Evolutionary conservation across 2,113 vertebrate species (phyloP).

Genomic region (Trichomycterus rosablanca): DNA sequence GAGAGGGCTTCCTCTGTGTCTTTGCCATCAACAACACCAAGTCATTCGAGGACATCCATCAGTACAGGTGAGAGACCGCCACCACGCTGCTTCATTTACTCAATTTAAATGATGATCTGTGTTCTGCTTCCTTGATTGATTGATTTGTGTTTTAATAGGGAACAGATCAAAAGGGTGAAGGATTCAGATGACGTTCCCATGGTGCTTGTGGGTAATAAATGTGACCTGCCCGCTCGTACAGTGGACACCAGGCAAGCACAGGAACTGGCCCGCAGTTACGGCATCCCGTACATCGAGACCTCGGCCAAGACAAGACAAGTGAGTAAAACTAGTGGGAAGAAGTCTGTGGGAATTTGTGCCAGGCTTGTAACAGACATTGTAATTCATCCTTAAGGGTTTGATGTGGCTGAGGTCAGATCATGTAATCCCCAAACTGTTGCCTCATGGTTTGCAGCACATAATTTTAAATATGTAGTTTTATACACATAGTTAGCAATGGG

Average conservation of each 20-base stretch:
- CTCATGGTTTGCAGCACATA: no score
- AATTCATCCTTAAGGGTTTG: no score
- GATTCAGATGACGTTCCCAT: conserved; percentile 97
- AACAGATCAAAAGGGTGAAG: conserved; percentile 98
- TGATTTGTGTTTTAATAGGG: conserved; percentile 44
- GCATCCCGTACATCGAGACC: conserved; percentile 94
- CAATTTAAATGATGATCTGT: neutral
- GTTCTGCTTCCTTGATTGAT: neutral
- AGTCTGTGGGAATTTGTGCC: neutral
- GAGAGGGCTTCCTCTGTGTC: conserved; percentile 95
- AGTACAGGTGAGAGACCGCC: conserved; percentile 78
- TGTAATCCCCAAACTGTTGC: no score
- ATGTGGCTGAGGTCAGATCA: no score
- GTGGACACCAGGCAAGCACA: conserved; percentile 96
- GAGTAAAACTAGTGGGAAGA: neutral
- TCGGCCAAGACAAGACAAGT: conserved; percentile 98
- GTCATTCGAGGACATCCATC: conserved; percentile 97
- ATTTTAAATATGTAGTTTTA: no score
- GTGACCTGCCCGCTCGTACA: conserved; percentile 86
- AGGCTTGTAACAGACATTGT: no score
- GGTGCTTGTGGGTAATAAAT: conserved; percentile 98
- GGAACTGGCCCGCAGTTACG: conserved; percentile 89
- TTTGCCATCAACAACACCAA: conserved; percentile 98
- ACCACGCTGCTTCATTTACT: neutral
- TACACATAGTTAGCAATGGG: no score